Conservation (phyloP, 2,888 invertebrate genomes). For the Platycheirus rosarum region DNA sequence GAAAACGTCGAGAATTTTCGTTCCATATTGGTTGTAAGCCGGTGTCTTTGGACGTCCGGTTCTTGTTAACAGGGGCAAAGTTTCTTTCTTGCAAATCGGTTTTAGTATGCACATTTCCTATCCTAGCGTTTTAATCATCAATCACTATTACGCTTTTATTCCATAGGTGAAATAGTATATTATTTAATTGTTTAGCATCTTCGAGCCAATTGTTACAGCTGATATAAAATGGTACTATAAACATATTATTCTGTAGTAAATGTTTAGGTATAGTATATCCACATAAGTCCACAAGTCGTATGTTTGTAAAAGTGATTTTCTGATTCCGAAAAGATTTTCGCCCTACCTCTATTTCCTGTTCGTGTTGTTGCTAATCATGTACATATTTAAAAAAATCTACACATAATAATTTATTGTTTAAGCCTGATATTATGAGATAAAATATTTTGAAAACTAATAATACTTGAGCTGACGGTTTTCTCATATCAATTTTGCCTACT, state of each 20-base stretch:
- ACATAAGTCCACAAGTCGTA: background rate
- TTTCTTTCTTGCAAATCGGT: background rate
- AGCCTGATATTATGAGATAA: background rate
- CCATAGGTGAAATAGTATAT: background rate
- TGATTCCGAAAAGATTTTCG: slow-evolving; percentile 3
- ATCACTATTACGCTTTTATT: background rate
- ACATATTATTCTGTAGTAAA: background rate
- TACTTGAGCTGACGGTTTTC: slow-evolving; percentile 1
- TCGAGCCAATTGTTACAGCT: slow-evolving; percentile 1
- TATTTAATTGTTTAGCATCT: slow-evolving; percentile 1
- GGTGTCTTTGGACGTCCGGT: too few species aligned
- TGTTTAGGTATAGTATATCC: background rate
- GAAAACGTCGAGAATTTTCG: background rate
- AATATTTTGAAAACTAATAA: background rate
- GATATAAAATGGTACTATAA: background rate
- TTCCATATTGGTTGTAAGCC: background rate
- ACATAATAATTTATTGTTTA: background rate
- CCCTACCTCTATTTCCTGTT: background rate
- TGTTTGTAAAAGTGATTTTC: background rate
- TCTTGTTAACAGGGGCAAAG: background rate
- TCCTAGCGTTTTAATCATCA: too few species aligned
- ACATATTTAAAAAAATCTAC: slow-evolving; percentile 1
- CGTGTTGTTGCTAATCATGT: background rate
- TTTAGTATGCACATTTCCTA: background rate
- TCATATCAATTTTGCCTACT: background rate